Conservation (phyloP, 1,140 invertebrate genomes). For the Drosophila obscura region DNA sequence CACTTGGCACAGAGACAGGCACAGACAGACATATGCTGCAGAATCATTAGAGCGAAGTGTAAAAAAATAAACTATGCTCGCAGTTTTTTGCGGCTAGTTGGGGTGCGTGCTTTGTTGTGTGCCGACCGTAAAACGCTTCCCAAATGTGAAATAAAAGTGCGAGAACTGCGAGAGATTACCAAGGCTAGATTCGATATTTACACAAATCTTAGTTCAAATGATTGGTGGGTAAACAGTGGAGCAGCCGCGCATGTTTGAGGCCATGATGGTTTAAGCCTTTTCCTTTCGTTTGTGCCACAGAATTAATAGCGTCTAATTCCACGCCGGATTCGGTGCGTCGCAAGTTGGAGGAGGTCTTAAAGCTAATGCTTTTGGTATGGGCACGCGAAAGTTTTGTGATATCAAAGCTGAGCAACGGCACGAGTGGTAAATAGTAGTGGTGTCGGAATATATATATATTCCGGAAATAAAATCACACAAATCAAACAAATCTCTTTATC, state of each 20-base stretch:
- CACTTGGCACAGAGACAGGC: slow-evolving; percentile 61
- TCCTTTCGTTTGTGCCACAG: slow-evolving; percentile 39
- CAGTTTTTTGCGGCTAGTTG: slow-evolving; percentile 70
- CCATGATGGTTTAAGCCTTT: not conserved
- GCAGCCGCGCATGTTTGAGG: slow-evolving; percentile 1
- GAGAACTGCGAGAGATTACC: slow-evolving; percentile 34
- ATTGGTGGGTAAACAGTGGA: slow-evolving; percentile 74
- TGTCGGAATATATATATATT: slow-evolving; percentile 28
- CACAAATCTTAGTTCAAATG: slow-evolving; percentile 56
- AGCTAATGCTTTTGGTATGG: slow-evolving; percentile 92
- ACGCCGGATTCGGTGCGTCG: slow-evolving; percentile 86
- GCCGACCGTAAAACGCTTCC: slow-evolving; percentile 41
- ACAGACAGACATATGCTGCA: slow-evolving; percentile 23
- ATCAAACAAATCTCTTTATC: slow-evolving; percentile 47
- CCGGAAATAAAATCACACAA: slow-evolving; percentile 75
- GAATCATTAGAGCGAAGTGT: slow-evolving; percentile 10
- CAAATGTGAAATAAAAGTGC: slow-evolving; percentile 58
- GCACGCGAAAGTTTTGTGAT: slow-evolving; percentile 89
- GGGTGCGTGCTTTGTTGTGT: slow-evolving; percentile 72
- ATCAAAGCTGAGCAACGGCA: slow-evolving; percentile 85
- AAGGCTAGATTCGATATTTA: slow-evolving; percentile 44
- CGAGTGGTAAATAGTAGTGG: slow-evolving; percentile 84
- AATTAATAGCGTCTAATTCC: slow-evolving; percentile 81
- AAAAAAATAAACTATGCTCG: slow-evolving; percentile 11
- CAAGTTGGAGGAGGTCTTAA: slow-evolving; percentile 90